Conservation (phyloP, 2,888 invertebrate genomes). For the Lepeophtheirus nordmannii region DNA sequence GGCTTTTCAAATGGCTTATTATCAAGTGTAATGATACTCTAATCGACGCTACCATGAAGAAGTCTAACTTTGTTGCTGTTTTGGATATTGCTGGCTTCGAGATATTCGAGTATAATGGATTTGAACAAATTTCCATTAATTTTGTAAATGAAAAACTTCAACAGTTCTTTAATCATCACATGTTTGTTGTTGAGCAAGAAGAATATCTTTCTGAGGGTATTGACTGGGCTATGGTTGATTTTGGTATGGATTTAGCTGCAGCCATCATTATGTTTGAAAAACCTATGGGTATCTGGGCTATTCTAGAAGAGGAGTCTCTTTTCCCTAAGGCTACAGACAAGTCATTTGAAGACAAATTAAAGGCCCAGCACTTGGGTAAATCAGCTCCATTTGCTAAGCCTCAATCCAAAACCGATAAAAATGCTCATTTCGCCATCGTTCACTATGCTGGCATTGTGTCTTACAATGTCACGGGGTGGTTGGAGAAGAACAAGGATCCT, state of each 20-base stretch:
- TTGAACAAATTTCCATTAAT: slow-evolving; percentile 96
- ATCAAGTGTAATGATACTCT: slow-evolving; percentile 42
- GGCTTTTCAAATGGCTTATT: slow-evolving; percentile 40
- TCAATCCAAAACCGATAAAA: slow-evolving; percentile 68
- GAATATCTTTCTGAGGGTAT: slow-evolving; percentile 87
- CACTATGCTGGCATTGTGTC: slow-evolving; percentile 70
- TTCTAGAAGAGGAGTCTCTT: slow-evolving; percentile 99
- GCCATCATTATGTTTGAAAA: slow-evolving; percentile 97
- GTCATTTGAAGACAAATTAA: slow-evolving; percentile 96
- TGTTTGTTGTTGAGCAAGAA: slow-evolving; percentile 94
- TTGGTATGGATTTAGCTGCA: slow-evolving; percentile 89
- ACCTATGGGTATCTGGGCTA: slow-evolving; percentile 99
- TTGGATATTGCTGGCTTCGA: slow-evolving; percentile 47
- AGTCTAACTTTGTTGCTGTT: slow-evolving; percentile 43
- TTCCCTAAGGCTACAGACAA: slow-evolving; percentile 99
- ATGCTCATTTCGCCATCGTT: slow-evolving; percentile 95
- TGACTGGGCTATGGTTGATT: slow-evolving; percentile 89
- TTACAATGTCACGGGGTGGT: slow-evolving; percentile 73
- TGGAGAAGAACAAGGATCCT: slow-evolving; percentile 47
- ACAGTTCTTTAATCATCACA: slow-evolving; percentile 96
- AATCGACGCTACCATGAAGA: slow-evolving; percentile 39
- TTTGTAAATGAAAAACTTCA: slow-evolving; percentile 94
- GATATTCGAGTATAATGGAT: slow-evolving; percentile 71
- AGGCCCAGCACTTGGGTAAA: slow-evolving; percentile 98
- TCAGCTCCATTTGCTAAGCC: slow-evolving; percentile 93